Base-by-base conservation (phyloP, 2,113 vertebrate genomes). In the Polyodon spathula region DNA sequence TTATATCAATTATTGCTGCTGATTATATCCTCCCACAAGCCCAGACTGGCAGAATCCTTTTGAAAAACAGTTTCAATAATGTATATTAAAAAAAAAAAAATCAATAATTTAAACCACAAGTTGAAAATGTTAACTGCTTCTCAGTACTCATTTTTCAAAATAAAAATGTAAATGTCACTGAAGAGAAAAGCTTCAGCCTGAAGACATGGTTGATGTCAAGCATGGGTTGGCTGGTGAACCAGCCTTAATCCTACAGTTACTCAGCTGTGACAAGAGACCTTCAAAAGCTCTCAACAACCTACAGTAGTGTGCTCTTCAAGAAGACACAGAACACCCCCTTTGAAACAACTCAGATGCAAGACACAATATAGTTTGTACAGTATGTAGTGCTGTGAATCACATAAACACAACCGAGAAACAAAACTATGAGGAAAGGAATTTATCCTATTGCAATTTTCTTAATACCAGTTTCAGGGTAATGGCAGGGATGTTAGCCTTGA, bases 101-200 rank as follows among this genome's bases (percentile, higher is more conserved):
- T 89, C 85, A 86, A 86, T 89, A 84, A 88, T 87, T 86, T 81
- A 87, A 88, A 85, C 79, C 86, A 81, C 79, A 86, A 77, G 82
- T 85, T 84, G 84, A 81, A 78, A 80, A 80, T 81, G 84, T 86
- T 86, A 84, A 84, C 81, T 80, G 82, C 79, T 74, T 83, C 61
- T 59, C 77, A 79, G 80, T 75, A 80, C 73, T 82, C 74, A 14
- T 82, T 80, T 81, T 81, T 88, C 61, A 75, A 87, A 84, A 84
- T 80, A 78, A 86, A 85, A 85, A 85, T 82, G 76, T 70, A 84
- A 88, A 88, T 76, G 69, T 68, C 67, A 78, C 83, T 67, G 12
- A 79, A 78, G 79, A 78, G 81, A 77, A 79, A 80, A 77, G 73
- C 66, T 50, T 68, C 51, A 76, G 77, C 74, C 80, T 78, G 72